Evolutionary conservation across 2,888 invertebrate genomes (phyloP), one percentile per base, ranked within the genome.

Genomic region (Orgyia antiqua): DNA sequence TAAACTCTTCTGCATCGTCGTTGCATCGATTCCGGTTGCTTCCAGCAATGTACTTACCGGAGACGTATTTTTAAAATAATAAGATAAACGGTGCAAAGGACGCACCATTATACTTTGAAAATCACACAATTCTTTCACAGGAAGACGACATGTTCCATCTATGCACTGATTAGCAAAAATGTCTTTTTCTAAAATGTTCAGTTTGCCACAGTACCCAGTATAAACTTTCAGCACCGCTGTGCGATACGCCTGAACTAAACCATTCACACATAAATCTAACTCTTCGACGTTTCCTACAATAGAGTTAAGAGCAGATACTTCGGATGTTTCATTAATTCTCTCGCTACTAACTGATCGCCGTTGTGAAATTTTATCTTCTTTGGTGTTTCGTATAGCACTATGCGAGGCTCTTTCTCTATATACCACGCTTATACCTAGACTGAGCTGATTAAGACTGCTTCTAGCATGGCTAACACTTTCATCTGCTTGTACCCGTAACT

Each of bases 371-470:
- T 28, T 45, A 13, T 42, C 39, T 24, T 56, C 46, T 15, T 49
- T 49, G 10, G 39, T 29, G 49, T 57, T 54, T 3, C 50, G 45
- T 23, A 55, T 38, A 23, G 63, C 55, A 39, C 63, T 66, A 11
- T 47, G 47, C 7, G 36, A 19, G 6, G 20, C 8, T 6, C 28
- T 31, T 1, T 51, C 49, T 12, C 67, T 51, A 2, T 37, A 24
- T 0, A 27, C 25, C 23, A 56, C 45, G 9, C 34, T 18, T 7
- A 64, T 39, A 17, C 61, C 68, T 13, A 78, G 47, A 31, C 62
- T 58, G 17, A 74, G 43, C 38, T 77, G 73, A 49, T 79, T 75
- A 1, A 82, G 46, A 8, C 45, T 42, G 10, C 73, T 70, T 36
- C 65, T 65, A 2, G 65, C 60, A 32, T 41, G 51, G 6, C 61